These are phyloP conservation scores for Cetonia aurata DNA, from an alignment of 2,888 invertebrate genomes.

Conservation along the genomic window DNA sequence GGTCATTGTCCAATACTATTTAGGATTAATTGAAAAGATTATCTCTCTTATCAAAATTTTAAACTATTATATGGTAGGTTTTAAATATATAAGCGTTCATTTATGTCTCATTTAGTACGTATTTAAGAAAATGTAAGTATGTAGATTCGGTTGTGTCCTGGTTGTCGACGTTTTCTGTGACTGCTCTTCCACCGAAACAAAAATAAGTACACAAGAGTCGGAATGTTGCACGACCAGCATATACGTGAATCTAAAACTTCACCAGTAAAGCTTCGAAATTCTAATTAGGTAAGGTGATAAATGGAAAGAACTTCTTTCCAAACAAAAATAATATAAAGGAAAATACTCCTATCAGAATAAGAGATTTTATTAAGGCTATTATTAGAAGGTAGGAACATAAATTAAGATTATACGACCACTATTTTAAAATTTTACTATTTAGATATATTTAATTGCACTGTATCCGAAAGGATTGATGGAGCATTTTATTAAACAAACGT, in stretches of 20 bases:
- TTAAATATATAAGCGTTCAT: not conserved
- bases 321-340: not conserved
- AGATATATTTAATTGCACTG: not conserved
- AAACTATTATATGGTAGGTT: no score
- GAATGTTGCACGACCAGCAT: slow-evolving; percentile 3
- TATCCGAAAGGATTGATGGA: not conserved
- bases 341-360: not conserved
- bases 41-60: not conserved
- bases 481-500: no score
- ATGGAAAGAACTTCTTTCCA: not conserved
- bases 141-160: not conserved
- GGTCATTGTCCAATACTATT: no score
- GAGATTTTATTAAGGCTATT: not conserved
- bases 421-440: not conserved
- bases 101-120: not conserved
- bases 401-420: not conserved
- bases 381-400: not conserved
- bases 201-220: not conserved
- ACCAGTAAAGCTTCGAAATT: slow-evolving; percentile 29
- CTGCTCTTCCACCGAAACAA: no score
- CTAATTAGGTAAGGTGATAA: slow-evolving; percentile 32
- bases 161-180: not conserved
- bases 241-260: slow-evolving; percentile 10
- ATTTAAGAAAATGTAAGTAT: not conserved
- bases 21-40: not conserved